phyloP scores from a whole-genome alignment of 2,888 invertebrate species.

The Lordiphosa fenestrarum region DNA sequence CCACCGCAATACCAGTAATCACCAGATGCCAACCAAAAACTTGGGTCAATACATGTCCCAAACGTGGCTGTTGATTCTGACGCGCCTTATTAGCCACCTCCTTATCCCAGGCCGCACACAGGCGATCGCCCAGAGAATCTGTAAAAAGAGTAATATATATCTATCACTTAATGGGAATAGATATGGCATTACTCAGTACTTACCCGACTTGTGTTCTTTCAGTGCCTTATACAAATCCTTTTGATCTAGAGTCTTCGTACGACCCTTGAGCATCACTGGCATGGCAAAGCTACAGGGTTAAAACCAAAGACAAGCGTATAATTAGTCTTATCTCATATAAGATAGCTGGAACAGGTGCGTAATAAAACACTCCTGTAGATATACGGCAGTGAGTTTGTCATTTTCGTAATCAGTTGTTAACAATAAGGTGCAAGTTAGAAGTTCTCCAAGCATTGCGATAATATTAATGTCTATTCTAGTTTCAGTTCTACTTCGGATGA shows the following conservation, averaged over 20 bases:
- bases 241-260: constrained; percentile 85
- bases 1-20: constrained; percentile 82
- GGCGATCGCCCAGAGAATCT: constrained; percentile 82
- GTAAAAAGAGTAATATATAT: constrained; percentile 13
- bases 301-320: constrained; percentile 23
- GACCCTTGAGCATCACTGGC: constrained; percentile 88
- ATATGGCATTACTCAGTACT: constrained; percentile 15
- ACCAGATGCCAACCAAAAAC: constrained; percentile 84
- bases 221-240: constrained; percentile 88
- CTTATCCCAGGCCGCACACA: constrained; percentile 83
- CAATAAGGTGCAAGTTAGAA: too few species aligned
- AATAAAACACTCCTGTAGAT: not conserved
- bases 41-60: constrained; percentile 78
- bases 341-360: too few species aligned
- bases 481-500: too few species aligned
- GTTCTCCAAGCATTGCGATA: too few species aligned
- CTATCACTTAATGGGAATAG: not conserved
- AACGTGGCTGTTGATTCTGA: constrained; percentile 79
- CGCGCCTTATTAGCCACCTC: constrained; percentile 79
- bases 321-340: not conserved
- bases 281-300: constrained; percentile 85
- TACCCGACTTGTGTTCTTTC: constrained; percentile 84
- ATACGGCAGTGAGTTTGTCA: not conserved
- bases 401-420: too few species aligned
- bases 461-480: too few species aligned